Evolutionary conservation across 2,888 invertebrate genomes (phyloP).

Genomic region (Spicauda simplicius): DNA sequence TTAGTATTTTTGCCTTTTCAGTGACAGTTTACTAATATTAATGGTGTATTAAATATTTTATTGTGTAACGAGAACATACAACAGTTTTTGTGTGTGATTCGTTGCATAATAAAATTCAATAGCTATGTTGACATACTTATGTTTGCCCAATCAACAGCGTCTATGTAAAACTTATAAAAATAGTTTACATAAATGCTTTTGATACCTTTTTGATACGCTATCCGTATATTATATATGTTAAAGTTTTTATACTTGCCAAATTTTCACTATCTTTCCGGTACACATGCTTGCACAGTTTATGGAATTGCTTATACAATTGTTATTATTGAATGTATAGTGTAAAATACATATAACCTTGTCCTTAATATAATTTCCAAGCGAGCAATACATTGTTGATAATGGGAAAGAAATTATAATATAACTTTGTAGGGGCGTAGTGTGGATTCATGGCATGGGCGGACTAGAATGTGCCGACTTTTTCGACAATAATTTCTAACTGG

Average conservation of each 20-base stretch:
- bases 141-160: background rate
- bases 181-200: slow-evolving; percentile 1
- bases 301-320: slow-evolving; percentile 37
- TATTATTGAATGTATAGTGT: slow-evolving; percentile 16
- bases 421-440: too few relatives aligned
- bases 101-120: background rate
- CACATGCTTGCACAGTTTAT: slow-evolving; percentile 27
- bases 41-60: too few relatives aligned
- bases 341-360: background rate
- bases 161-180: background rate
- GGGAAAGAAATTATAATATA: too few relatives aligned
- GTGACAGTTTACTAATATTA: too few relatives aligned
- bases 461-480: too few relatives aligned
- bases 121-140: slow-evolving; percentile 12
- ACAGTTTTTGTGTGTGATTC: too few relatives aligned
- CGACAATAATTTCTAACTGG: too few relatives aligned
- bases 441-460: too few relatives aligned
- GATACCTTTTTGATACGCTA: slow-evolving; percentile 12
- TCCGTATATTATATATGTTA: background rate
- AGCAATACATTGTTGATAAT: background rate
- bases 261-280: background rate
- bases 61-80: too few relatives aligned
- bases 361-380: background rate
- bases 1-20: too few relatives aligned
- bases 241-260: slow-evolving; percentile 39